Conservation (phyloP, 2,113 vertebrate genomes). For the Oenanthe melanoleuca region DNA sequence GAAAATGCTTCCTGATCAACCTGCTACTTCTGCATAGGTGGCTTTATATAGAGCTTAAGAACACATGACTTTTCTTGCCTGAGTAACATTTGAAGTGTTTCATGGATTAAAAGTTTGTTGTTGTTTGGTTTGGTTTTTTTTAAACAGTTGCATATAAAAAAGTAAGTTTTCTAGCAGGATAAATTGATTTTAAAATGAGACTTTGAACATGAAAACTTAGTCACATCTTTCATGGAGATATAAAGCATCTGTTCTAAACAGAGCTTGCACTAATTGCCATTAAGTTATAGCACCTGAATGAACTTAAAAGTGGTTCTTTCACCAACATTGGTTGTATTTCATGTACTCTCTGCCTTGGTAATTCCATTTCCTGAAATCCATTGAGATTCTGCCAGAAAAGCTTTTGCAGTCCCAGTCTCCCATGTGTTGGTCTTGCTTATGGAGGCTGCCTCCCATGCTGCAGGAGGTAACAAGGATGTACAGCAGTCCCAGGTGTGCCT, state of each 20-base stretch:
- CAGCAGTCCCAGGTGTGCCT: neutral
- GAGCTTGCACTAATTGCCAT: neutral
- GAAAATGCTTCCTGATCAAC: neutral
- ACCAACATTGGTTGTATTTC: neutral
- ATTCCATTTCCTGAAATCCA: neutral
- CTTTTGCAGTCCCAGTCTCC: neutral
- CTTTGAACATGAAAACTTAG: neutral
- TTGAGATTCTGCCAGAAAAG: neutral
- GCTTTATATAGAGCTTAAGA: neutral
- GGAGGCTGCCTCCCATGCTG: neutral
- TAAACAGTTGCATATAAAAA: neutral
- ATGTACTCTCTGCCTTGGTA: neutral
- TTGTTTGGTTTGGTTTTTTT: neutral
- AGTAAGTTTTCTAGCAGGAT: neutral
- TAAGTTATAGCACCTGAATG: neutral
- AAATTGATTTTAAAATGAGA: neutral
- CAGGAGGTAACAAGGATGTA: accelerated
- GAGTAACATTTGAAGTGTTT: neutral
- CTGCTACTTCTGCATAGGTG: neutral
- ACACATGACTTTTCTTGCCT: neutral
- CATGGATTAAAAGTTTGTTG: neutral
- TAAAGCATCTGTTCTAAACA: neutral
- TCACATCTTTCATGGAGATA: neutral
- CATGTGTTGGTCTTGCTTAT: neutral
- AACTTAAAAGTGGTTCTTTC: neutral